phyloP scores from a whole-genome alignment of 2,797 vertebrate species.

The Takifugu ocellatus region DNA sequence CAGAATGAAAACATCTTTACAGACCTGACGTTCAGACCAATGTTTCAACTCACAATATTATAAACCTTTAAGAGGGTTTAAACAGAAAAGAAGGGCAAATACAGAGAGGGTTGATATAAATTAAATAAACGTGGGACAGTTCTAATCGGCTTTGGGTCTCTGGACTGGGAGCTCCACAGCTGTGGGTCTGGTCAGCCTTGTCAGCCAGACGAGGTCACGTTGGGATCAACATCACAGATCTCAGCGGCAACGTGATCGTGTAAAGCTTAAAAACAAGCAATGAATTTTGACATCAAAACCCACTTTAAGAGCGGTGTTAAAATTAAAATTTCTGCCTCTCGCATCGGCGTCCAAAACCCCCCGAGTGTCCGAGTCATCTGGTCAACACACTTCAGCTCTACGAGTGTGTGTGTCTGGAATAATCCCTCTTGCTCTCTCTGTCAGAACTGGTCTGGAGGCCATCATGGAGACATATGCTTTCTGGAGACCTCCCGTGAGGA shows the following conservation, averaged over 20 bases:
- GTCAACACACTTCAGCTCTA: background rate
- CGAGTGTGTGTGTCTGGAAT: background rate
- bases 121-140: background rate
- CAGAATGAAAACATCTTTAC: too few species aligned
- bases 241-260: background rate
- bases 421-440: constrained; percentile 22
- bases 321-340: background rate
- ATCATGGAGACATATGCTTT: constrained; percentile 99
- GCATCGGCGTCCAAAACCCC: background rate
- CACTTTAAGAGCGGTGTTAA: background rate
- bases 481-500: constrained; percentile 97
- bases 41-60: too few species aligned
- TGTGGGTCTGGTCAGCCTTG: background rate
- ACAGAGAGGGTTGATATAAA: too few species aligned
- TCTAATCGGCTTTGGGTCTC: background rate
- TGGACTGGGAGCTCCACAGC: background rate
- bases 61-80: too few species aligned
- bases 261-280: background rate
- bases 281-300: constrained; percentile 1
- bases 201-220: background rate
- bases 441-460: constrained; percentile 94
- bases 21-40: too few species aligned
- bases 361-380: background rate
- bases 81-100: too few species aligned
- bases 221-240: background rate